Evolutionary conservation across 2,888 invertebrate species (phyloP).

Genomic region (Archips xylosteana): DNA sequence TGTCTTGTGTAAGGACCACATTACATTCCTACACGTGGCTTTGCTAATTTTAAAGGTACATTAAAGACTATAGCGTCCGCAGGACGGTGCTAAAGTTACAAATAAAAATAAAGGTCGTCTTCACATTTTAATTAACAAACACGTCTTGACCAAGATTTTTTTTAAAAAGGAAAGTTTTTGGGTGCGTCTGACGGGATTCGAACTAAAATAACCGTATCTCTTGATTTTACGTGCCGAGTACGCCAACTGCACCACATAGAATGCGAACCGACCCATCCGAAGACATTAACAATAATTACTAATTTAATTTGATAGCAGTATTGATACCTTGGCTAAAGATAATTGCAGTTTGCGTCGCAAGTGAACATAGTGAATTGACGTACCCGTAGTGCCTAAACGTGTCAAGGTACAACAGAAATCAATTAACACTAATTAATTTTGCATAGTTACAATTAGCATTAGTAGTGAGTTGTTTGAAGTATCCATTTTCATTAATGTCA

Average conservation of each 20-base stretch:
- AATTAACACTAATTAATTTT: constrained; percentile 1
- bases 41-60: constrained; percentile 16
- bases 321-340: too few relatives aligned
- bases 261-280: too few relatives aligned
- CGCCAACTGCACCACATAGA: too few relatives aligned
- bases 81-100: neutral
- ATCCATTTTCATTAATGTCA: neutral
- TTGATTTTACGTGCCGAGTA: too few relatives aligned
- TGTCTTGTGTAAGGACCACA: constrained; percentile 11
- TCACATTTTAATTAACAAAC: neutral
- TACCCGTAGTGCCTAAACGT: neutral
- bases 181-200: too few relatives aligned
- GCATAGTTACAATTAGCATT: constrained; percentile 2
- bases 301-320: too few relatives aligned
- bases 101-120: neutral
- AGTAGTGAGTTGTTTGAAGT: neutral
- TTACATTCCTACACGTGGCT: constrained; percentile 29
- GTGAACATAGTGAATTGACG: neutral
- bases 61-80: neutral
- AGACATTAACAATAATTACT: too few relatives aligned
- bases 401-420: constrained; percentile 4
- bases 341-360: neutral
- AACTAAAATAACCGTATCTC: too few relatives aligned
- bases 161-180: too few relatives aligned
- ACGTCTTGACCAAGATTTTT: too few relatives aligned